Evolutionary conservation across 1,140 invertebrate species (phyloP), one percentile per base, ranked within the genome.

Genomic region (Drosophila dunni): DNA sequence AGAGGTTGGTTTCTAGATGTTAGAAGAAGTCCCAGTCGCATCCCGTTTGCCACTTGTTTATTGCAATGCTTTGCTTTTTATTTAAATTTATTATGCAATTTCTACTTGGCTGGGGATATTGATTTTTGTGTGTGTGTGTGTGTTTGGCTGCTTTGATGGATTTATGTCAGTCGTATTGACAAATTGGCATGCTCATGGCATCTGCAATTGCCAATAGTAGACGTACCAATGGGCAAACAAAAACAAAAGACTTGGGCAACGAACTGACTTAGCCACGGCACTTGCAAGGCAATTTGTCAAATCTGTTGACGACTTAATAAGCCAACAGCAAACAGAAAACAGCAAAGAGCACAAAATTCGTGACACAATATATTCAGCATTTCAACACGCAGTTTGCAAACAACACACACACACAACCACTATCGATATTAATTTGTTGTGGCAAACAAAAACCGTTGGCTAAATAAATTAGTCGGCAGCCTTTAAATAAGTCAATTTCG

Each of bases 81-180:
- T 72, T 79, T 75, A 72, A 72, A 72, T 83, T 84, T 83, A 79
- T 83, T 83, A 83, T 84, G 82, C 71, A 81, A 85, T 63, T 34
- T 66, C 77, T 50, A 10, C 11, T 36, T 5, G 33, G 11, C 48
- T 54, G 36, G 58, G 34, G 42, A 50, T 79, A 79, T 86, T 82
- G 82, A 86, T 74, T 79, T 65, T 29, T 29, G 4, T 29, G 3
- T 29, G 17, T 20, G 17, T 20, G 3, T 29, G 24, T 61, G 56
- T 79, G 53, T 60, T 58, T 65, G 53, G 10, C 11, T 46, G 68
- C 63, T 44, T 70, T 88, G 83, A 86, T 79, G 83, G 79, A 88
- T 86, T 88, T 88, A 86, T 86, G 82, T 82, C 79, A 81, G 67
- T 70, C 46, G 64, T 67, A 63, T 86, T 82, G 82, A 88, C 79